Conservation (phyloP, 1,140 invertebrate genomes). For the Aporrectodea caliginosa region DNA sequence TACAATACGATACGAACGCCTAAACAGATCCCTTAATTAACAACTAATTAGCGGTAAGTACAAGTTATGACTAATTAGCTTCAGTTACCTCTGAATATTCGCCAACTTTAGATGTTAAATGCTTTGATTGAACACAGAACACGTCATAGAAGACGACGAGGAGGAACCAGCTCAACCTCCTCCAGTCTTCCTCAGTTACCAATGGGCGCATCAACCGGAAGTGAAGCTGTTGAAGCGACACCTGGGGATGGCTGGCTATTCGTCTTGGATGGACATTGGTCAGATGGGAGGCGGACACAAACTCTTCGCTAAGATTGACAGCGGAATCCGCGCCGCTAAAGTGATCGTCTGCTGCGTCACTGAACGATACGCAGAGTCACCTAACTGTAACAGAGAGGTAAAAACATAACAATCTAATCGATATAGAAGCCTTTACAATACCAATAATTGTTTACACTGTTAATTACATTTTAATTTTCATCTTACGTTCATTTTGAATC, state of each 20-base stretch:
- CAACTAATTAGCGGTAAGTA: no score
- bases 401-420: no score
- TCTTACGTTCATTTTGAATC: no score
- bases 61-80: no score
- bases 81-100: no score
- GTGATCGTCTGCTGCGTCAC: constrained; percentile 48
- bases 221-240: constrained; percentile 45
- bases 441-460: no score
- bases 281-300: constrained; percentile 55
- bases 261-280: constrained; percentile 52
- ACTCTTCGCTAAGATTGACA: constrained; percentile 49
- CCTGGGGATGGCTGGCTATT: constrained; percentile 45
- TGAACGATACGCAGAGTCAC: constrained; percentile 48
- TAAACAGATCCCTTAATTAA: no score
- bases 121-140: constrained; percentile 39
- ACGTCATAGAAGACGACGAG: constrained; percentile 45
- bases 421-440: no score
- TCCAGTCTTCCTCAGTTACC: constrained; percentile 51
- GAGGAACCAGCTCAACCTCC: constrained; percentile 44
- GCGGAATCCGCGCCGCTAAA: constrained; percentile 45
- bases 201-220: constrained; percentile 49
- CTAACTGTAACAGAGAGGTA: constrained; percentile 52
- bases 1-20: no score
- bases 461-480: no score
- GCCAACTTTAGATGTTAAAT: no score